Conservation (phyloP, 2,797 vertebrate species). For the Tympanoctomys barrerae region DNA sequence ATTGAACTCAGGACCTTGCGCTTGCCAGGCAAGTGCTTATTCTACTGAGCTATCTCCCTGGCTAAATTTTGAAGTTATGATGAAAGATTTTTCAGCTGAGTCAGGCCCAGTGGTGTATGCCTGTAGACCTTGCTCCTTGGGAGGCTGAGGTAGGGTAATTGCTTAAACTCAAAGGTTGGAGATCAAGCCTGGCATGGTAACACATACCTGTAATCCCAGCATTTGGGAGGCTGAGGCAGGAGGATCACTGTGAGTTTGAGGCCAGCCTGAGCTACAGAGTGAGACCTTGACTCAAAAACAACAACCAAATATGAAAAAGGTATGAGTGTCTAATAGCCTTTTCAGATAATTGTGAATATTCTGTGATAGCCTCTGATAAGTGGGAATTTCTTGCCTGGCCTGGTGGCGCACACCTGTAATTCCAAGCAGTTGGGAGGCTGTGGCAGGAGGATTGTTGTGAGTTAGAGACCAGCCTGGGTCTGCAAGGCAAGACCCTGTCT, state of each 20-base stretch:
- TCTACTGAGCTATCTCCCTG: too few relatives aligned
- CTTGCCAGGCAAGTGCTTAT: too few relatives aligned
- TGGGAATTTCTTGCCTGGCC: neutral
- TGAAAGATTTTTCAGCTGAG: neutral
- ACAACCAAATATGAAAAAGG: neutral
- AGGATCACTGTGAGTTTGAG: neutral
- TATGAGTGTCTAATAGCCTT: neutral
- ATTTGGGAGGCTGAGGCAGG: neutral
- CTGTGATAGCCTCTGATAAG: neutral
- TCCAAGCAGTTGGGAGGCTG: too few relatives aligned
- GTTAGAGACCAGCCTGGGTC: too few relatives aligned
- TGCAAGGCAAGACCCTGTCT: too few relatives aligned
- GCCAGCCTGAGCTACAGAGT: neutral
- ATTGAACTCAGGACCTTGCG: too few relatives aligned
- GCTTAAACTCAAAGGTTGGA: too few relatives aligned
- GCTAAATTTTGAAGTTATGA: neutral
- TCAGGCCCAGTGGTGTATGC: neutral
- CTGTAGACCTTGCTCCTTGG: neutral
- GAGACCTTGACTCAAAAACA: neutral
- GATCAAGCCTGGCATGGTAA: neutral
- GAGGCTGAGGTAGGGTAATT: neutral
- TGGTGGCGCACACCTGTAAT: too few relatives aligned
- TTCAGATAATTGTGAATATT: constrained; percentile 39
- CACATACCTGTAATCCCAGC: neutral
- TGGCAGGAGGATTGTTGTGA: too few relatives aligned